phyloP scores from a whole-genome alignment of 1,140 invertebrate genomes.

The Coptotermes formosanus region DNA sequence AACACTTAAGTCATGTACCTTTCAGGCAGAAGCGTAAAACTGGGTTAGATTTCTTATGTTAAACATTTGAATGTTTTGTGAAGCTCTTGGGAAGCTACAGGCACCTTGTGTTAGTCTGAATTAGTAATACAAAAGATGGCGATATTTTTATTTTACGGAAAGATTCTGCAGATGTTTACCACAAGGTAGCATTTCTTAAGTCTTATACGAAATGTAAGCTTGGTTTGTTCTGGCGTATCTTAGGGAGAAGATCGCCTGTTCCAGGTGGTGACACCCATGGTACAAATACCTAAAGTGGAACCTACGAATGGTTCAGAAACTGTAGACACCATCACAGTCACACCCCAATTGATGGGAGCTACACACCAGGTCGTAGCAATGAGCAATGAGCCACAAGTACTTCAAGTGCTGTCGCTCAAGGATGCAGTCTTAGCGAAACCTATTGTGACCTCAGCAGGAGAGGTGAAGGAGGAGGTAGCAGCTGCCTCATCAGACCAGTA shows the following conservation, averaged over 20 bases:
- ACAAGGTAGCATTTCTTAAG: not conserved
- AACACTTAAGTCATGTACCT: too few relatives aligned
- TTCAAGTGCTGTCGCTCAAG: conserved; percentile 79
- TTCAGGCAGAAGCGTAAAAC: too few relatives aligned
- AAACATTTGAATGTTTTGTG: too few relatives aligned
- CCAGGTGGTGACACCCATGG: conserved; percentile 66
- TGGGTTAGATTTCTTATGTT: too few relatives aligned
- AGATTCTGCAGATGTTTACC: too few relatives aligned
- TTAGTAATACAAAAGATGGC: too few relatives aligned
- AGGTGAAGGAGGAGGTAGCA: conserved; percentile 50
- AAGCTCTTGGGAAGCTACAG: too few relatives aligned
- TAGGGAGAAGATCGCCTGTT: conserved; percentile 37
- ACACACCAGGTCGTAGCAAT: conserved; percentile 76
- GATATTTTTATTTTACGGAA: too few relatives aligned
- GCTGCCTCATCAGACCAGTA: conserved; percentile 39
- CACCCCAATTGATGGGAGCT: conserved; percentile 57
- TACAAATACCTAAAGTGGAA: conserved; percentile 76
- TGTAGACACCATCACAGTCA: conserved; percentile 65
- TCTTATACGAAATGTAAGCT: conserved; percentile 2
- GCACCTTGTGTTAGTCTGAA: too few relatives aligned
- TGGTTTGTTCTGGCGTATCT: conserved; percentile 19
- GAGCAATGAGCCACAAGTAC: conserved; percentile 67
- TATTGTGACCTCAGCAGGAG: conserved; percentile 62
- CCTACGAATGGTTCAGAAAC: conserved; percentile 51
- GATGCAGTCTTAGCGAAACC: conserved; percentile 76